phyloP scores from a whole-genome alignment of 2,888 invertebrate genomes.

The Drosophila maculinotata region DNA sequence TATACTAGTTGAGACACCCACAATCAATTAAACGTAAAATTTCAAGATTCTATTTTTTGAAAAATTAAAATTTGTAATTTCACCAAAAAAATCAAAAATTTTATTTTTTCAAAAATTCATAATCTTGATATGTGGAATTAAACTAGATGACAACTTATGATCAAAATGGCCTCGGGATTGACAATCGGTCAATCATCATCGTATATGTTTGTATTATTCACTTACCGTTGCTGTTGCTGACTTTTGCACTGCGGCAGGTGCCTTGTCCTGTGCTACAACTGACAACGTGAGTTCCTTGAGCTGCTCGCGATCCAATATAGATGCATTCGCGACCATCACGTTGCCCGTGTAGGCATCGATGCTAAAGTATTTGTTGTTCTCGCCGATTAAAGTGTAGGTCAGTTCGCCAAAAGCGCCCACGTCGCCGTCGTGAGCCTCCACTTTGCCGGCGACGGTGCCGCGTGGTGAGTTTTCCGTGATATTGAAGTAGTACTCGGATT shows the following conservation, averaged over 20 bases:
- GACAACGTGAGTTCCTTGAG: conserved; percentile 90
- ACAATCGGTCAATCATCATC: too few relatives aligned
- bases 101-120: too few relatives aligned
- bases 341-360: conserved; percentile 90
- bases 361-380: conserved; percentile 90
- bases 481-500: conserved; percentile 89
- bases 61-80: too few relatives aligned
- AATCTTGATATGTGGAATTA: too few relatives aligned
- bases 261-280: conserved; percentile 93
- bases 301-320: conserved; percentile 92
- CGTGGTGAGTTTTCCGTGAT: conserved; percentile 91
- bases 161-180: too few relatives aligned
- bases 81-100: too few relatives aligned
- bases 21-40: too few relatives aligned
- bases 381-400: conserved; percentile 91
- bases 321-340: conserved; percentile 90
- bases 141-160: too few relatives aligned
- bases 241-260: conserved; percentile 89
- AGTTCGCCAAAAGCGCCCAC: conserved; percentile 92
- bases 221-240: conserved; percentile 91
- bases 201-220: neutral
- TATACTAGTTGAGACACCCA: too few relatives aligned
- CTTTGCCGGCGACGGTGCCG: conserved; percentile 90
- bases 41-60: too few relatives aligned
- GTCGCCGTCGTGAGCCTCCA: conserved; percentile 92